Evolutionary conservation across 2,888 invertebrate genomes (phyloP), one percentile per base, ranked within the genome.

Genomic region (Tetramorium bicarinatum): DNA sequence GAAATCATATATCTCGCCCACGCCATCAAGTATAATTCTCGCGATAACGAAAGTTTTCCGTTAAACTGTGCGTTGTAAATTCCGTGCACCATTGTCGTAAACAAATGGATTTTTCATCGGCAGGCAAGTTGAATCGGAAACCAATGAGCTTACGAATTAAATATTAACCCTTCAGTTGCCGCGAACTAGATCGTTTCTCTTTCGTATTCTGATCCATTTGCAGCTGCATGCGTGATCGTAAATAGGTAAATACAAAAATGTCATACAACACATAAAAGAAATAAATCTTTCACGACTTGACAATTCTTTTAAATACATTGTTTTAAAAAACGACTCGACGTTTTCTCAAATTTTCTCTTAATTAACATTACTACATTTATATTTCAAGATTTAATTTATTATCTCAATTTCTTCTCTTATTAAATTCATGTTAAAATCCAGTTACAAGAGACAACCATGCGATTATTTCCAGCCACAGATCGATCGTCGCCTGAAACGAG

Each of bases 391-490:
- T 13, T 21, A 47, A 54, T 66, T 25, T 15, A 8, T 44, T 18
- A 52, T 34, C 29, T 29, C 52, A 52, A 61, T 62, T 47, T 38
- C 49, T 38, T 21, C 11, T 21, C 15, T 18, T 25, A 18, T 59
- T 41, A n/a, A 61, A 52, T 47, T 82, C 9, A 7, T n/a, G 49
- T 49, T 25, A 2, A 64, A 41, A 18, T 41, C 2, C 18, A 18
- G 13, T 66, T 21, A 18, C 9, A 67, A 61, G 44, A 44, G 59
- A 29, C 49, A 56, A 56, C 2, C 54, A 59, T 62, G 59, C 49
- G 47, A 62, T 76, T 44, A 54, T 11, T 85, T 74, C 34, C 71
- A 75, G 77, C 88, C 90, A 86, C 89, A 84, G 86, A 88, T 89
- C 90, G 72, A 86, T 47, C 49, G 76, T 80, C 86, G 82, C 67